Base-by-base conservation (phyloP, 2,888 invertebrate species). In the Chironomus riparius region DNA sequence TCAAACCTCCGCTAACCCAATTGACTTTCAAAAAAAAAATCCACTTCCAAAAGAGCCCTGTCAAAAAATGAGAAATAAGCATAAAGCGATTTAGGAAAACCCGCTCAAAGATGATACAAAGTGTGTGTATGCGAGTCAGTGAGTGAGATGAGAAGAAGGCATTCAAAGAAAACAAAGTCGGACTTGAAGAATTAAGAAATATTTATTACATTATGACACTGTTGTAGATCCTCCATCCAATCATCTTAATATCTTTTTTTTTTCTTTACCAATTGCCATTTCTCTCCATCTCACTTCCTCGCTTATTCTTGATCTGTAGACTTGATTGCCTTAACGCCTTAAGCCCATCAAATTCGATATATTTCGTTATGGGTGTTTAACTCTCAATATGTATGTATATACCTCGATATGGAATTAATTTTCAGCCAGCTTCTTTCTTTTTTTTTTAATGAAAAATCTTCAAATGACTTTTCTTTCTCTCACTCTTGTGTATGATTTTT, bases 311-410 rank as follows among this genome's bases (percentile, higher is more conserved):
- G 56, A 18, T 61, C 72, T 73, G 47, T 28, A 38, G 38, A 38
- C 62, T 62, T 73, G 72, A 73, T 73, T 73, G 38, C 74, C 13
- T 74, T n/a, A 62, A 65, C 65, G 22, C 24, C 48, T 74, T 74
- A 74, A 74, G 47, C 65, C 74, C 68, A 74, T 74, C 74, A 74
- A 68, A 68, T 21, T 68, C 65, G 62, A 68, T 74, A 74, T 65
- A 65, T 24, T 74, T 74, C 62, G 74, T 74, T 74, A 74, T 68
- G 68, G 21, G 65, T 24, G 24, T 61, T 72, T 72, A 72, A 72
- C 56, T 48, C 50, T 38, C 38, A 15, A 47, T 38, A 22, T 28
- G 28, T 38, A 38, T 38, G 38, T 38, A 38, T 38, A 38, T 38
- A 38, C 38, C 38, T 38, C 38, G 10, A 38, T 38, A 38, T 38